Conservation (phyloP, 2,888 invertebrate species). For the Schizotus pectinicornis region DNA sequence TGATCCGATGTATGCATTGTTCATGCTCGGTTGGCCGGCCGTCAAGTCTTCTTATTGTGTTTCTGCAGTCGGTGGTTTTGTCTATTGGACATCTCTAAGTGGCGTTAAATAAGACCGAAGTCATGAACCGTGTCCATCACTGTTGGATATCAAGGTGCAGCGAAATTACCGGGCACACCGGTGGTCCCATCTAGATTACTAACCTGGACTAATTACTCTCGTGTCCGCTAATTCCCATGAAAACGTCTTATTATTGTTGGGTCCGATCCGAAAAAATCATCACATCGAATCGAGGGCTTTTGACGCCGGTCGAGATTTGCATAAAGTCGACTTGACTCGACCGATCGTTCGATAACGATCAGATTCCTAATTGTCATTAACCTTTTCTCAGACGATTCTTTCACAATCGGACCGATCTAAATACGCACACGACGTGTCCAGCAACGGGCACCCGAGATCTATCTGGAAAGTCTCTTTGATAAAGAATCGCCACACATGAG, state of each 20-base stretch:
- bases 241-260: no score
- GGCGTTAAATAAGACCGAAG: slow-evolving; percentile 51
- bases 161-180: slow-evolving; percentile 41
- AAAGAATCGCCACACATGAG: slow-evolving; percentile 30
- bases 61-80: slow-evolving; percentile 47
- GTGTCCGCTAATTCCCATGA: slow-evolving; percentile 9
- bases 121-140: slow-evolving; percentile 47
- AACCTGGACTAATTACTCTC: slow-evolving; percentile 28
- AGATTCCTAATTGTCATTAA: slow-evolving; percentile 13
- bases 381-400: slow-evolving; percentile 10
- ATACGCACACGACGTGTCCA: slow-evolving; percentile 8
- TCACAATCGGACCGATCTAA: slow-evolving; percentile 14
- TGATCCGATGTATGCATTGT: slow-evolving; percentile 37
- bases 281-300: no score
- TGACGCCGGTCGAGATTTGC: no score
- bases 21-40: slow-evolving; percentile 39
- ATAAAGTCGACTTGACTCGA: no score
- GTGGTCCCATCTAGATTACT: slow-evolving; percentile 46
- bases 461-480: slow-evolving; percentile 18
- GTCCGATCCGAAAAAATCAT: no score
- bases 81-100: slow-evolving; percentile 51
- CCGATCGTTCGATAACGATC: slow-evolving; percentile 17
- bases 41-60: slow-evolving; percentile 48
- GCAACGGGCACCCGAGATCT: slow-evolving; percentile 1
- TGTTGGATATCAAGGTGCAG: slow-evolving; percentile 45